Evolutionary conservation across 2,888 invertebrate species (phyloP), one percentile per base, ranked within the genome.

Genomic region (Leucophenga maculata): DNA sequence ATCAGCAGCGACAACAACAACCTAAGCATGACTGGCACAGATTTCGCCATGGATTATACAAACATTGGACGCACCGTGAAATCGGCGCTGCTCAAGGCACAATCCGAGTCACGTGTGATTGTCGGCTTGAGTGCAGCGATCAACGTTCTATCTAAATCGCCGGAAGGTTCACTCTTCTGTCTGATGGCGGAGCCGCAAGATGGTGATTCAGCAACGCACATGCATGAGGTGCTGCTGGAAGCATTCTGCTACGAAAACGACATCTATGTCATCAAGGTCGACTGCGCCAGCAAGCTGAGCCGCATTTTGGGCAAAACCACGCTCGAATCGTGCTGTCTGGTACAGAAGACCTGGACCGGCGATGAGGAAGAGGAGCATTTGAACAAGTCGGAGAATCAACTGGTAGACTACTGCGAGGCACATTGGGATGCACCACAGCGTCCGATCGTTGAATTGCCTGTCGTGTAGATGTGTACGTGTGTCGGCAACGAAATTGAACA

Each of bases 221-320:
- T 94, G 90, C 94, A 94, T 80, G 93, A 93, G 83, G 94, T 94
- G 6, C 89, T 94, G 0, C 89, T 94, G 44, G 93, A 94, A 82
- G 94, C 94, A 0, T 94, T 93, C 86, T 94, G 94, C 87, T 93
- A 92, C 50, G 94, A 94, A 87, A 94, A 94, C 74, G 93, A 93
- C 76, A 94, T 94, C 82, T 92, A 93, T 80, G 92, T 93, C 67
- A 91, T 94, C 75, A 93, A 93, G 90, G 93, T 91, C 62, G 91
- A 91, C 77, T 90, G 89, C 72, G 88, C 90, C 59, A 88, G 90
- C 77, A 91, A 90, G 80, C 74, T 89, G 55, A 88, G 88, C 75
- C 85, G 88, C 26, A 88, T 89, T 75, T 87, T 92, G 89, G 69
- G 91, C 90, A 79, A 90, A 88, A 75, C 90, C 89, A 87, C 83